A percentile compares a stretch with the other conserved stretches of the same genome.
Conservation (phyloP, 2,888 invertebrate genomes). For the Himalopsyche kuldschensis region DNA sequence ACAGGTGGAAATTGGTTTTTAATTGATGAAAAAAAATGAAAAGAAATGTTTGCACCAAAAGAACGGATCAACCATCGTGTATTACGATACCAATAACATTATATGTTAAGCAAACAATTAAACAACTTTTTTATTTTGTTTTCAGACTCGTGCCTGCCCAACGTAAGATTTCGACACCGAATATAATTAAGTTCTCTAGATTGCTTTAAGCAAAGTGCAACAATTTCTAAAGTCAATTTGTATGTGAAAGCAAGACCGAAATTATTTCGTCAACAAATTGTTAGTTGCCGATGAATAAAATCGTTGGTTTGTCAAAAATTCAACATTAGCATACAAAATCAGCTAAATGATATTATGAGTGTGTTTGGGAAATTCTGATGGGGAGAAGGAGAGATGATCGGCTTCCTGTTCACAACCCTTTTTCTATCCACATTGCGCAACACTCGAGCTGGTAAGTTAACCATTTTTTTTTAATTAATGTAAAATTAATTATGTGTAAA, state of each 20-base stretch:
- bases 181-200: neutral
- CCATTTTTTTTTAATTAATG: neutral
- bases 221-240: neutral
- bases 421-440: constrained; percentile 22
- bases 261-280: neutral
- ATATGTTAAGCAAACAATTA: neutral
- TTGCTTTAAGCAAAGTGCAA: neutral
- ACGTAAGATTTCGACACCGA: neutral
- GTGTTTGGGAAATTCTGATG: constrained; percentile 23
- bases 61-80: too few species aligned
- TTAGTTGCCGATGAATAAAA: neutral
- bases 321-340: neutral
- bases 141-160: neutral
- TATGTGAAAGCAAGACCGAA: neutral
- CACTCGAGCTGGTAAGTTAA: constrained; percentile 31
- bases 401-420: constrained; percentile 30
- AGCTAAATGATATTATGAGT: constrained; percentile 1
- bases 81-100: neutral
- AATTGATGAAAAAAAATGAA: too few species aligned
- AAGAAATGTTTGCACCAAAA: too few species aligned
- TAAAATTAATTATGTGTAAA: neutral
- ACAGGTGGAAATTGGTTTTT: too few species aligned
- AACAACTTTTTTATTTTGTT: neutral
- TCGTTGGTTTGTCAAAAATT: neutral
- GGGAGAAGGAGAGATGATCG: constrained; percentile 34